Evolutionary conservation across 1,140 invertebrate species (phyloP).

Genomic region (Zophobas atratus): DNA sequence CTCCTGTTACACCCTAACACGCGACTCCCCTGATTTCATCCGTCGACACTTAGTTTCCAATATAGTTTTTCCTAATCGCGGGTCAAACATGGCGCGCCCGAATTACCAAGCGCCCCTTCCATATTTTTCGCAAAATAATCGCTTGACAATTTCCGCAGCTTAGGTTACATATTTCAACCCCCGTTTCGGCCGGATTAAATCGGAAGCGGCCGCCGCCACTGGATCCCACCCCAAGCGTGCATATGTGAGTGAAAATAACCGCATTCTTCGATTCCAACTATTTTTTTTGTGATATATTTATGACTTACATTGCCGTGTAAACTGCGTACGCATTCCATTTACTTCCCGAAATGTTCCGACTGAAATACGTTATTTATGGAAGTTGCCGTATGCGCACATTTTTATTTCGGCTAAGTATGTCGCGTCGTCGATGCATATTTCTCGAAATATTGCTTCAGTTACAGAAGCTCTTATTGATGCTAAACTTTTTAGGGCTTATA

Average conservation of each 20-base stretch:
- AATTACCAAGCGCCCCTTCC: conserved; percentile 2
- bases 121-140: conserved; percentile 13
- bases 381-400: conserved; percentile 52
- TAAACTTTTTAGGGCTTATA: conserved; percentile 51
- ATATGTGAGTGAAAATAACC: conserved; percentile 59
- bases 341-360: conserved; percentile 55
- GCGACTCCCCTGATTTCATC: conserved; percentile 35
- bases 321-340: conserved; percentile 62
- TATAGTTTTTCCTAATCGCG: conserved; percentile 2
- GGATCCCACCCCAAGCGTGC: conserved; percentile 49
- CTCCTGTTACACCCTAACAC: conserved; percentile 42
- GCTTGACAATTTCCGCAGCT: conserved; percentile 38
- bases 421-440: conserved; percentile 53
- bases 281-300: conserved; percentile 60
- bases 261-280: conserved; percentile 54
- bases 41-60: conserved; percentile 16
- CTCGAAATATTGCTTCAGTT: conserved; percentile 52
- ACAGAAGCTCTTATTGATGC: conserved; percentile 51
- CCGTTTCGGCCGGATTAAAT: conserved; percentile 35
- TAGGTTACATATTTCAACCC: conserved; percentile 29
- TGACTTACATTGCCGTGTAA: conserved; percentile 57
- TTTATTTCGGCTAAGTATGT: conserved; percentile 60
- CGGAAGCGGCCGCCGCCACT: conserved; percentile 44
- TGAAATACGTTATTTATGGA: conserved; percentile 61
- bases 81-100: neutral